Base-by-base conservation (phyloP, 2,888 invertebrate genomes). In the Junonia oenone region DNA sequence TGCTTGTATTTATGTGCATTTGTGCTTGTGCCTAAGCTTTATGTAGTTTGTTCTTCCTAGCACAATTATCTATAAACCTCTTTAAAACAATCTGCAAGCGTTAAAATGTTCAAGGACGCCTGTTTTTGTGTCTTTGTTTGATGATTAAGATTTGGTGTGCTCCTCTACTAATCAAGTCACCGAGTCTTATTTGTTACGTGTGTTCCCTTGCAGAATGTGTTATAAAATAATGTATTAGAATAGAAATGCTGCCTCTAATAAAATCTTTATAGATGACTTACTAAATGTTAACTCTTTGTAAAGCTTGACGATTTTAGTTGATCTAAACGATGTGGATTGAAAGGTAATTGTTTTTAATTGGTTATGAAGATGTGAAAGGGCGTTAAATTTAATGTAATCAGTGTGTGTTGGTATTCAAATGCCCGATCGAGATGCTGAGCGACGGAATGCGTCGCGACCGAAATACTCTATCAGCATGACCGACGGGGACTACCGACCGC, bases 351-450 rank as follows among this genome's bases (percentile, higher is more conserved):
- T 79, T 85, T 89, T 88, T 81, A 81, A 81, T 86, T 89, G 87
- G 85, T 87, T 84, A 77, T 88, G 87, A 78, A 82, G 84, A 85
- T 86, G 81, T 87, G 82, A 83, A 86, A 85, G 87, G 83, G 83
- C 83, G 83, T 84, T 79, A 75, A 82, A 81, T 78, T 79, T 80
- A 68, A 75, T 79, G 75, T 80, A 73, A 63, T 84, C 78, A 81
- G 87, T 89, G 89, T 92, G 93, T 93, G 93, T 93, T 93, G 93
- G 93, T 93, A 93, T 93, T 93, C 93, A 93, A 93, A 93, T 93
- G 93, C 90, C 88, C 90, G 90, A 90, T 88, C 86, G 88, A 83
- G 87, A 88, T 88, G 90, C 89, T 89, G 88, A 84, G 74, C 73
- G 82, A 83, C 81, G 81, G 74, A 72, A 66, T 74, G 72, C 77